These are phyloP conservation scores for Drosophila cracens DNA, from an alignment of 2,888 invertebrate genomes.

Conservation along the genomic window DNA sequence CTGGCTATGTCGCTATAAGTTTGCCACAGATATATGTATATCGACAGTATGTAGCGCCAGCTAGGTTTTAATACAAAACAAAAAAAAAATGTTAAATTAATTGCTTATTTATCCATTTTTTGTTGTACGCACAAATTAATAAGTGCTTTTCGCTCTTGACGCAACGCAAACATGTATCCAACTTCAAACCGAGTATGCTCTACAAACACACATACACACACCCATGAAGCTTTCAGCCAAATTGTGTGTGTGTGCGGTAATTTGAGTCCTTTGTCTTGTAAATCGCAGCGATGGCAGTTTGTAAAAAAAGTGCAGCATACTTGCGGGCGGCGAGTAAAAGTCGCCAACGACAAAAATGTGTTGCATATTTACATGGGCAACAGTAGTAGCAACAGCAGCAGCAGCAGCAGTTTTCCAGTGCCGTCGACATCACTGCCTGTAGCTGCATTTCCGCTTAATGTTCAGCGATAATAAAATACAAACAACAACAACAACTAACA, in stretches of 20 bases:
- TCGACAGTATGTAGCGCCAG: background rate
- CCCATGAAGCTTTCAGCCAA: slow-evolving; percentile 5
- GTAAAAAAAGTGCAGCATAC: slow-evolving; percentile 67
- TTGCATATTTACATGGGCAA: slow-evolving; percentile 51
- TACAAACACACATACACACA: background rate
- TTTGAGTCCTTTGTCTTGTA: slow-evolving; percentile 58
- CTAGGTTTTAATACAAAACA: background rate
- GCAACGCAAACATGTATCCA: slow-evolving; percentile 28
- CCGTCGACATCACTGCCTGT: slow-evolving; percentile 47
- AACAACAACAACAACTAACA: slow-evolving; percentile 45
- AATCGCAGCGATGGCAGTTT: slow-evolving; percentile 29
- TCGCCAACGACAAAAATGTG: slow-evolving; percentile 39
- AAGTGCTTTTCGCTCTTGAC: slow-evolving; percentile 18
- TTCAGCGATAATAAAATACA: slow-evolving; percentile 82
- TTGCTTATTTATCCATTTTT: slow-evolving; percentile 17
- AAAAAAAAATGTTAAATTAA: slow-evolving; percentile 11
- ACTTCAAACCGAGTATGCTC: slow-evolving; percentile 8
- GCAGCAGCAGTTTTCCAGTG: slow-evolving; percentile 27
- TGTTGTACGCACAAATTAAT: slow-evolving; percentile 15
- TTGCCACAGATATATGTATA: background rate
- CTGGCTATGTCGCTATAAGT: background rate
- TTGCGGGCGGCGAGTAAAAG: slow-evolving; percentile 62
- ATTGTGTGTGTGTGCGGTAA: slow-evolving; percentile 30
- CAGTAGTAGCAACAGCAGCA: slow-evolving; percentile 7
- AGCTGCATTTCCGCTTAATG: slow-evolving; percentile 83